Evolutionary conservation across 30 jellyfish, hydroid and myxozoan genomes (phyloP), one percentile per base, ranked within the genome.

Genomic region (Catostylus mosaicus): DNA sequence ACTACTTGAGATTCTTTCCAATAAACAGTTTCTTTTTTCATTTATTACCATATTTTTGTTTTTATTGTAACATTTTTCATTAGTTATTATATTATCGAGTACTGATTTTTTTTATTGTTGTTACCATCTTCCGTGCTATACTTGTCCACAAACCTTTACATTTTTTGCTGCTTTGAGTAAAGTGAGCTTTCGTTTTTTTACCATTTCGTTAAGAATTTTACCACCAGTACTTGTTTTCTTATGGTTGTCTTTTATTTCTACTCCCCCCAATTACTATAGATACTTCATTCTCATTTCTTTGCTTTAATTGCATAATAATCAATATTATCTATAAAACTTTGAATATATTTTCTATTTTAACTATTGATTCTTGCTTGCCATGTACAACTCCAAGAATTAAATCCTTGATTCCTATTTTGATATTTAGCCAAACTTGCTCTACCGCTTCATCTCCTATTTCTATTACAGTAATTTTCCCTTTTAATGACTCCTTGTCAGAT

Each of bases 111-210:
- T 36, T 71, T 35, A 37, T 71, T 71, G 37, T 45, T 56, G 33
- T 67, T 34, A 67, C 61, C 14, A 34, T 31, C 38, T 24, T 30
- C 60, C 9, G 79, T 67, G 56, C 29, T 38, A 74, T 50, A 26
- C 88, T 56, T 30, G 88, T 76, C 88, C 88, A 76, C 8, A 59
- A 22, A 24, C 88, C 88, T 23, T 76, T 30, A 37, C 67, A 76
- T 76, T 76, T 76, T 16, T 56, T 43, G 27, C 68, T 48, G 57
- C 43, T 76, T 48, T 76, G 5, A 59, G 23, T 12, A 54, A 22
- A 29, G 18, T 23, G n/a, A 76, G 29, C 38, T 76, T 76, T 36
- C 61, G 24, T 35, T 57, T 76, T 43, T 76, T 76, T 59, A 30
- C 67, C 43, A 59, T 48, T 52, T 76, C 37, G 40, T 11, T 52